A percentile compares a stretch with the other conserved stretches of the same genome.
These are phyloP conservation scores for Philotrypesis tridentata DNA, from an alignment of 1,140 invertebrate genomes.

Conservation along the genomic window DNA sequence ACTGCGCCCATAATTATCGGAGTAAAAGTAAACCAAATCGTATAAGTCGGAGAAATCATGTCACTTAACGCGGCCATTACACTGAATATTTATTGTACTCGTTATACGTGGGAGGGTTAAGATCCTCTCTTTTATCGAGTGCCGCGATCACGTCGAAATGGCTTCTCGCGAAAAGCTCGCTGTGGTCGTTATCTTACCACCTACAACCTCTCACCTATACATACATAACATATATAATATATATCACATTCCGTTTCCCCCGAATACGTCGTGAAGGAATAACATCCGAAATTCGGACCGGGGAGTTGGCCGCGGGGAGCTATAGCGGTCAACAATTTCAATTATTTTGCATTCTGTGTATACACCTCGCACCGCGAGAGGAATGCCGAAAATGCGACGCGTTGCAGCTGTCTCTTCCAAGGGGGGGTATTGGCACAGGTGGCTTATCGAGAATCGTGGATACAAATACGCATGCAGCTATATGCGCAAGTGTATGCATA, in stretches of 20 bases:
- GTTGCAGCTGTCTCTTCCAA: not conserved
- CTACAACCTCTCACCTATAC: not conserved
- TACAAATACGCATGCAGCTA: not conserved
- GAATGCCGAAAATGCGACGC: conserved; percentile 26
- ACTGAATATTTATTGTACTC: conserved; percentile 7
- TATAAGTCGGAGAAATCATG: conserved; percentile 7
- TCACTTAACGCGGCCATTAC: not conserved
- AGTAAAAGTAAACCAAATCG: conserved; percentile 21
- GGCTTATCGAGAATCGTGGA: not conserved
- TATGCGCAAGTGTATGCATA: not conserved
- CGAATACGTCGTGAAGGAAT: not conserved
- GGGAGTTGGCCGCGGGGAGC: not conserved
- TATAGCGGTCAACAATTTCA: conserved; percentile 26
- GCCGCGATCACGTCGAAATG: not conserved
- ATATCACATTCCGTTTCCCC: not conserved
- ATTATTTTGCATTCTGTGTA: conserved; percentile 31
- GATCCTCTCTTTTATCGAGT: conserved; percentile 17
- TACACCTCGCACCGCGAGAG: conserved; percentile 1
- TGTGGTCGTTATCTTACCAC: conserved; percentile 22
- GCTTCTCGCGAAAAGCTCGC: not conserved
- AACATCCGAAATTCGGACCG: not conserved
- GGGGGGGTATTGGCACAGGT: not conserved
- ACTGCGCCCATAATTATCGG: too few species aligned
- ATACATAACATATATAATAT: not conserved
- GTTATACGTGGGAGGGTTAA: conserved; percentile 5